A percentile compares a stretch with the other conserved stretches of the same genome.
phyloP scores from a whole-genome alignment of 2,797 vertebrate species.

The Danionella dracula region DNA sequence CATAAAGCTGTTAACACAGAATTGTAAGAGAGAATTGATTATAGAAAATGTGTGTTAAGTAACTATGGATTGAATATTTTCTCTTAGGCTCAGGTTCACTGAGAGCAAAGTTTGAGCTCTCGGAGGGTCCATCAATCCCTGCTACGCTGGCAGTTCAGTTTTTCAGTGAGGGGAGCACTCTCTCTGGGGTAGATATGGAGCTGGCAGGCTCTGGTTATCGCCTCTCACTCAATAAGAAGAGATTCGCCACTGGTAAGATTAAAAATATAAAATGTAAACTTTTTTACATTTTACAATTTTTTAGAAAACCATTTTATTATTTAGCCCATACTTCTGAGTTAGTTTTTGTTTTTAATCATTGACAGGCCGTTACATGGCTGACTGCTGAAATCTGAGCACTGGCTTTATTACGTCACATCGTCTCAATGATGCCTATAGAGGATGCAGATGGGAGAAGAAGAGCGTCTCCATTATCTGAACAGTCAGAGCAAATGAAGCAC shows the following conservation, averaged over 20 bases:
- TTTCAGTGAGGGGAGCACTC: slow-evolving; percentile 85
- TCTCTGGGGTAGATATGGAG: slow-evolving; percentile 90
- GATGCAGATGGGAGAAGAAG: slow-evolving; percentile 17
- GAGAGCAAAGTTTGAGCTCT: slow-evolving; percentile 93
- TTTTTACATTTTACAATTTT: too few species aligned
- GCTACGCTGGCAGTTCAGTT: slow-evolving; percentile 92
- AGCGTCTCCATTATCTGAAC: slow-evolving; percentile 40
- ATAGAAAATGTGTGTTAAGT: too few species aligned
- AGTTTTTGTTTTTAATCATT: too few species aligned
- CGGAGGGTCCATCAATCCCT: slow-evolving; percentile 85
- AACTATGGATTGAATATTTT: neutral
- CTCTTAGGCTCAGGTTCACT: slow-evolving; percentile 84
- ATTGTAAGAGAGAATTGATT: too few species aligned
- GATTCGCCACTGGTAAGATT: slow-evolving; percentile 88
- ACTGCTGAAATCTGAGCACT: slow-evolving; percentile 76
- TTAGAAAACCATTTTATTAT: too few species aligned
- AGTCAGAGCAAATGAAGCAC: slow-evolving; percentile 57
- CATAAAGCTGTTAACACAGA: too few species aligned
- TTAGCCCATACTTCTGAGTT: too few species aligned
- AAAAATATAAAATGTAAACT: neutral
- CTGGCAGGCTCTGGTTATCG: slow-evolving; percentile 86
- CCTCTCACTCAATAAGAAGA: slow-evolving; percentile 92
- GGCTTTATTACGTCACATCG: slow-evolving; percentile 44
- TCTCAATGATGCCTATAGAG: slow-evolving; percentile 24
- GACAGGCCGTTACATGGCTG: slow-evolving; percentile 97